Percentiles rank a stretch among this genome's conserved stretches.
These are phyloP conservation scores for Rhinolophus sinicus DNA, from an alignment of 2,113 vertebrate species.

Conservation along the genomic window DNA sequence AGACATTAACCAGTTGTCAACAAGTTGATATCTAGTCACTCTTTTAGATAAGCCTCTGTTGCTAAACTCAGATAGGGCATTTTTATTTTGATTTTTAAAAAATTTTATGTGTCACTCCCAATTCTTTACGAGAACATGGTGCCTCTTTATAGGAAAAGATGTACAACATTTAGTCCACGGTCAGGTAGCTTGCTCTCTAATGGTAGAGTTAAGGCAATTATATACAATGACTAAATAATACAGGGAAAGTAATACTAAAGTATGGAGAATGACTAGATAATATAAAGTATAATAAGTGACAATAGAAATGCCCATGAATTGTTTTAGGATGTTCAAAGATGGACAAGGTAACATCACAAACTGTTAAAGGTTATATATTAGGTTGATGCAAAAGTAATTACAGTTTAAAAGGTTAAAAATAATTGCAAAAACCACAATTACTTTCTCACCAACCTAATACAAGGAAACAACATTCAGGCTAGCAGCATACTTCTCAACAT, in stretches of 20 bases:
- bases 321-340: background rate
- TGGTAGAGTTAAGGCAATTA: background rate
- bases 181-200: background rate
- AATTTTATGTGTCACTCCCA: background rate
- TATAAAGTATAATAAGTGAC: background rate
- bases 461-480: background rate
- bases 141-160: background rate
- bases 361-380: background rate
- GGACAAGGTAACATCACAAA: background rate
- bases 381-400: too few species aligned
- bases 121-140: background rate
- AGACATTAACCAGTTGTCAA: constrained; percentile 12
- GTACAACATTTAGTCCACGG: background rate
- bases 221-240: constrained; percentile 8
- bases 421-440: too few species aligned
- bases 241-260: background rate
- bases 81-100: background rate
- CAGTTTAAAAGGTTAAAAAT: too few species aligned
- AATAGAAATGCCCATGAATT: background rate
- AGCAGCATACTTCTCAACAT: background rate
- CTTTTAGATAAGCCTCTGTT: background rate
- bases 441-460: background rate
- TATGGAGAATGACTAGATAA: background rate
- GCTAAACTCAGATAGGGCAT: background rate
- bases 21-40: background rate